Base-by-base conservation (phyloP, 2,888 invertebrate genomes). In the Tortricodes alternella region DNA sequence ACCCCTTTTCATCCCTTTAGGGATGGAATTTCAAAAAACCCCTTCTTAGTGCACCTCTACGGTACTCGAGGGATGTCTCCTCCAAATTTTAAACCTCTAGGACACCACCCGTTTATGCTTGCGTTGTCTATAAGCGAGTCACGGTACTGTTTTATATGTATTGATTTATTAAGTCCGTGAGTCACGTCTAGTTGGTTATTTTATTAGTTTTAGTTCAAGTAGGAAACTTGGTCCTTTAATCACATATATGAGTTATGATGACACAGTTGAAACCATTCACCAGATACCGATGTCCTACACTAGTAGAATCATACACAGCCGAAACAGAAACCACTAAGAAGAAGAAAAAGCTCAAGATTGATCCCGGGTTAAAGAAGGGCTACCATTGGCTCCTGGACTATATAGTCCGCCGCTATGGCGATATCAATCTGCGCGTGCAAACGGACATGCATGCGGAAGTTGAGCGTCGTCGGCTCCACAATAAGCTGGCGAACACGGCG, bases 251-350 rank as follows among this genome's bases (percentile, higher is more conserved):
- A n/a, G n/a, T n/a, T n/a, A n/a, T n/a, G n/a, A n/a, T n/a, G n/a
- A n/a, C n/a, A n/a, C n/a, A n/a, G n/a, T n/a, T n/a, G n/a, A n/a
- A n/a, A n/a, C n/a, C n/a, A n/a, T n/a, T n/a, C n/a, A n/a, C n/a
- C 75, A 91, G 91, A 63, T 94, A 94, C 76, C 92, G 94, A 70
- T 96, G 96, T 77, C 96, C 96, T 0, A 96, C 97, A 0, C 88
- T 96, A 74, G 94, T 97, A 0, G 96, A 96, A 83, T 93, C 94
- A 1, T 95, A 95, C 83, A 92, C 92, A 11, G 93, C 94, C 0
- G 53, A 77, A 80, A 13, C 66, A 2, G 73, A 75, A n/a, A 63
- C 44, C 0, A n/a, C n/a, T n/a, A n/a, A n/a, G n/a, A 85, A 78
- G 19, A 64, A 73, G 0, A 88, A 82, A 62, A 92, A 91, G 46